Base-by-base conservation (phyloP, 2,888 invertebrate genomes). In the Xestia c-nigrum region DNA sequence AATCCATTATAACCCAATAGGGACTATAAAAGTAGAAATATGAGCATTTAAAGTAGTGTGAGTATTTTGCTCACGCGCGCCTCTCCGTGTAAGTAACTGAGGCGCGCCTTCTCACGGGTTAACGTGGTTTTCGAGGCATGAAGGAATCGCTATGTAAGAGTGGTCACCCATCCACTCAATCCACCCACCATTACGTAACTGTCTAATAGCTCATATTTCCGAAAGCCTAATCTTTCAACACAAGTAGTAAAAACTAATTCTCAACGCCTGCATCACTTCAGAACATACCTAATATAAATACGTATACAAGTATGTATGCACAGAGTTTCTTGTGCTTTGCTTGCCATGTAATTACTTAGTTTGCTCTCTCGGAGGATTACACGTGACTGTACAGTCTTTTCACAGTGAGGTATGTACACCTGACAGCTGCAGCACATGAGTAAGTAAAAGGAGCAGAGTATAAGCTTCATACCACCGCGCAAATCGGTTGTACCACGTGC, bases 331-430 rank as follows among this genome's bases (percentile, higher is more conserved):
- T 74, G 86, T 16, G 40, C 78, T 82, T 76, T 76, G 80, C 65
- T 84, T 83, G 84, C 43, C 71, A 86, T 84, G 70, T 76, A 82
- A 83, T 83, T 83, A 83, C 72, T 64, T 71, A 77, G 83, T 83
- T 83, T 83, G 63, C 67, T 76, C 43, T 31, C 47, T 55, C 24
- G 14, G n/a, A 38, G 40, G 43, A 40, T 16, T 46, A 47, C 10
- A 68, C 19, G 57, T 46, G 50, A 71, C 55, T 31, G 31, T 59
- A 31, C 59, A 59, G 59, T 55, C 52, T 55, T 10, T 55, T 55
- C 52, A n/a, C 4, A 3, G 10, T 52, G 3, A 21, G 10, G 52
- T 52, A 52, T n/a, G n/a, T 55, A n/a, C 55, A 4, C 10, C 4
- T 55, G 55, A 55, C n/a, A n/a, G 21, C 52, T n/a, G 1, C n/a